A percentile compares a stretch with the other conserved stretches of the same genome.
phyloP scores from a whole-genome alignment of 2,888 invertebrate species.

The Nemotelus nigrinus region DNA sequence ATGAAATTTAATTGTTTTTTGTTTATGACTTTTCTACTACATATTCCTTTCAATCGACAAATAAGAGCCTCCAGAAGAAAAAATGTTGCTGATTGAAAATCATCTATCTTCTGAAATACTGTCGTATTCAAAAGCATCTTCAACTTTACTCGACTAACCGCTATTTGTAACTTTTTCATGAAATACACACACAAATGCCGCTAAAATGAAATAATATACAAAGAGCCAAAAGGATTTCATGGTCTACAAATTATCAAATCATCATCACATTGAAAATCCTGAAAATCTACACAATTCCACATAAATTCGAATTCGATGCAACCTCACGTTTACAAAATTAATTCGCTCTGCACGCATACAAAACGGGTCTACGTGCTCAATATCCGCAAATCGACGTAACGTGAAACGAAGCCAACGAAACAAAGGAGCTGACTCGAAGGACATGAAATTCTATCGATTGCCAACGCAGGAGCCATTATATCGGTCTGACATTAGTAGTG shows the following conservation, averaged over 20 bases:
- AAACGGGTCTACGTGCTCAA: conserved; percentile 33
- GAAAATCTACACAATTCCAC: not conserved
- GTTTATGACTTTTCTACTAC: no score
- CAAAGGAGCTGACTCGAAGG: conserved; percentile 17
- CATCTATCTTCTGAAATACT: no score
- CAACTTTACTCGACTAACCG: no score
- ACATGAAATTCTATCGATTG: conserved; percentile 38
- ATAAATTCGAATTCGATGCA: conserved; percentile 39
- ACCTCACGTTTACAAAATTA: conserved; percentile 39
- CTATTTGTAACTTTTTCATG: no score
- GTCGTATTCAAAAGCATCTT: no score
- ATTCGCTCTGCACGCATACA: conserved; percentile 43
- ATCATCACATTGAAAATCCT: conserved; percentile 38
- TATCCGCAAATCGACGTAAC: conserved; percentile 16
- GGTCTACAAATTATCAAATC: conserved; percentile 48
- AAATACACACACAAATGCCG: no score
- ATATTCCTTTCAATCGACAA: no score
- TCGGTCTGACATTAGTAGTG: conserved; percentile 25
- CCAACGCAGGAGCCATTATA: conserved; percentile 30
- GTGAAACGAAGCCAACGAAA: conserved; percentile 20
- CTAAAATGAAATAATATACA: no score
- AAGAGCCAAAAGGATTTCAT: conserved; percentile 29
- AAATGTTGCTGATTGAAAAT: no score
- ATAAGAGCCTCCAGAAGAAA: no score
- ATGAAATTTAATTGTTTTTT: no score